A percentile compares a stretch with the other conserved stretches of the same genome.
Evolutionary conservation across 2,797 vertebrate genomes (phyloP).

Genomic region (Danio choprae): DNA sequence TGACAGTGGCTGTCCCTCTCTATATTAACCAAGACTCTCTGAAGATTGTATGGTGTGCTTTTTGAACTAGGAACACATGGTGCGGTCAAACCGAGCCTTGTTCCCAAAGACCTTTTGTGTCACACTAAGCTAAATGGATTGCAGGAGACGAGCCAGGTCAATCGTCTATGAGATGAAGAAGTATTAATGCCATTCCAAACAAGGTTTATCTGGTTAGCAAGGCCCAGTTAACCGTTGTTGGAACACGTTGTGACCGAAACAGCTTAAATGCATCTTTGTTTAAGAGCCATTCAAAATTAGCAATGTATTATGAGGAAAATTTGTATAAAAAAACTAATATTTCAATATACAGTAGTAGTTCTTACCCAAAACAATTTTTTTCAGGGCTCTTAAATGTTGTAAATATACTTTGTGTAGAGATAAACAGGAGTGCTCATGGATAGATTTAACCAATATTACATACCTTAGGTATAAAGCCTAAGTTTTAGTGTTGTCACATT

Average conservation of each 20-base stretch:
- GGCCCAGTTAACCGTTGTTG: not conserved
- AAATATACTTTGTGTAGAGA: not conserved
- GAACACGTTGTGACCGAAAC: not conserved
- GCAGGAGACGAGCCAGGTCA: slow-evolving; percentile 22
- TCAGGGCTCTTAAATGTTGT: not conserved
- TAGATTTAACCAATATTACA: not conserved
- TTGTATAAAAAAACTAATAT: not conserved
- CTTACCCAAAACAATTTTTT: not conserved
- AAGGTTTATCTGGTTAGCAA: not conserved
- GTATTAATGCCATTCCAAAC: slow-evolving; percentile 11
- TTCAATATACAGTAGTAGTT: not conserved
- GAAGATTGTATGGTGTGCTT: not conserved
- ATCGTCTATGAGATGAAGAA: slow-evolving; percentile 25
- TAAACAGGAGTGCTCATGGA: not conserved
- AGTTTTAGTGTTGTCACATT: slow-evolving; percentile 24
- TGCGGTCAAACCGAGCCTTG: not conserved
- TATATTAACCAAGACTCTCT: slow-evolving; percentile 16
- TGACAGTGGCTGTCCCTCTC: slow-evolving; percentile 16
- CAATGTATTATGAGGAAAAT: not conserved
- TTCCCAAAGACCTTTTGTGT: slow-evolving; percentile 22
- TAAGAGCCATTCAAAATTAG: not conserved
- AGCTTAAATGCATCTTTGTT: slow-evolving; percentile 1
- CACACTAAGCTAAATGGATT: slow-evolving; percentile 31
- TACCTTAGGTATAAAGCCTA: not conserved
- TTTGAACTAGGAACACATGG: slow-evolving; percentile 30